Evolutionary conservation across 92 coral and sea anemone species (phyloP).

Genomic region (Siderastrea siderea): DNA sequence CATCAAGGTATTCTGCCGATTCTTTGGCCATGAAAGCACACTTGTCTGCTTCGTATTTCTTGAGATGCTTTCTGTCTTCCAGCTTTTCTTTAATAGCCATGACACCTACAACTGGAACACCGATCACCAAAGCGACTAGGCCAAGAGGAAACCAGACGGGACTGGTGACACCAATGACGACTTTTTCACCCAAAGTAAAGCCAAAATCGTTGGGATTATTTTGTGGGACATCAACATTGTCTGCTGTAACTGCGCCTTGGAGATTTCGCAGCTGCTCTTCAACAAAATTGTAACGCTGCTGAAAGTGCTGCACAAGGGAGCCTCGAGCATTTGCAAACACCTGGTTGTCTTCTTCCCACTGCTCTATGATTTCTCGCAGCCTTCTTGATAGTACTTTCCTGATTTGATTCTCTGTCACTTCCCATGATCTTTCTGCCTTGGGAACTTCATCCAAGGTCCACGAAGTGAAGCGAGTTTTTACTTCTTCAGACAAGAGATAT

Average conservation of each 20-base stretch:
- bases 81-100: constrained; percentile 41
- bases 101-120: constrained; percentile 44
- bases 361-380: constrained; percentile 18
- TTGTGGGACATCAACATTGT: background rate
- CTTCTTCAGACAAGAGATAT: constrained; percentile 11
- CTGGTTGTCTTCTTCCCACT: constrained; percentile 60
- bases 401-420: constrained; percentile 9
- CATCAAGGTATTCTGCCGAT: constrained; percentile 28
- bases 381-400: constrained; percentile 17
- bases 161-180: constrained; percentile 35
- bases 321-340: constrained; percentile 33
- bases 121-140: constrained; percentile 47
- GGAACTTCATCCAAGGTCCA: constrained; percentile 57
- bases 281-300: constrained; percentile 16
- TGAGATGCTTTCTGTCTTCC: constrained; percentile 11
- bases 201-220: too few relatives aligned
- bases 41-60: constrained; percentile 30
- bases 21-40: constrained; percentile 37
- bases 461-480: constrained; percentile 12
- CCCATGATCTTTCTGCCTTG: constrained; percentile 28
- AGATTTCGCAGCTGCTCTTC: constrained; percentile 30
- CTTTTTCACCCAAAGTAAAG: constrained; percentile 5
- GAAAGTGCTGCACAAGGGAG: constrained; percentile 34
- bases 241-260: background rate
- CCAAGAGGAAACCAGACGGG: constrained; percentile 77